A percentile compares a stretch with the other conserved stretches of the same genome.
phyloP scores from a whole-genome alignment of 2,113 vertebrate genomes.

The Merops nubicus region DNA sequence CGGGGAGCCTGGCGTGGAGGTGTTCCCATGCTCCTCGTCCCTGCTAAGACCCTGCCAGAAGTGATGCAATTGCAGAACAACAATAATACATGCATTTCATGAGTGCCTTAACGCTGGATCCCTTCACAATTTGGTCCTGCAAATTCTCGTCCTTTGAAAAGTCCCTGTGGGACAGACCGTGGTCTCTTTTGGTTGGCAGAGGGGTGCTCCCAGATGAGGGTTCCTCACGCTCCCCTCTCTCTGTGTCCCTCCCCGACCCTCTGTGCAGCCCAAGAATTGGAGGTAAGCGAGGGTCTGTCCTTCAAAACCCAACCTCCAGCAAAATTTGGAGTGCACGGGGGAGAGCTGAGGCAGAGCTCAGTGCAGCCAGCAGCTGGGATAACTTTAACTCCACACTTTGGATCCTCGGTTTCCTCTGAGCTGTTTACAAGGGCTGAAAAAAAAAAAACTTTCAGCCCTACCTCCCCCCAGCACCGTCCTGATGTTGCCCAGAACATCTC shows the following conservation, averaged over 20 bases:
- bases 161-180: background rate
- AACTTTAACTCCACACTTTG: slow-evolving; percentile 53
- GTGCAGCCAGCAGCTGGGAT: background rate
- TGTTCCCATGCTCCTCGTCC: background rate
- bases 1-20: background rate
- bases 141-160: background rate
- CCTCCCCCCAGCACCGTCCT: slow-evolving; percentile 1
- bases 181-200: background rate
- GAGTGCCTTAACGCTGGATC: background rate
- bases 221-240: background rate
- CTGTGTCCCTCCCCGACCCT: background rate
- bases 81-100: background rate
- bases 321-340: no score
- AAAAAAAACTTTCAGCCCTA: slow-evolving; percentile 15
- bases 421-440: slow-evolving; percentile 53
- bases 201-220: background rate
- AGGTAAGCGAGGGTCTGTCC: background rate
- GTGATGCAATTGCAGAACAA: background rate
- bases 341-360: background rate
- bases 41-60: background rate
- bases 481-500: slow-evolving; percentile 62
- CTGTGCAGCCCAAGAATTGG: background rate
- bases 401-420: slow-evolving; percentile 24
- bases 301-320: slow-evolving; percentile 29
- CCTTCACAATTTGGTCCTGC: background rate